Base-by-base conservation (phyloP, 1,140 invertebrate genomes). In the Frieseomelitta varia region DNA sequence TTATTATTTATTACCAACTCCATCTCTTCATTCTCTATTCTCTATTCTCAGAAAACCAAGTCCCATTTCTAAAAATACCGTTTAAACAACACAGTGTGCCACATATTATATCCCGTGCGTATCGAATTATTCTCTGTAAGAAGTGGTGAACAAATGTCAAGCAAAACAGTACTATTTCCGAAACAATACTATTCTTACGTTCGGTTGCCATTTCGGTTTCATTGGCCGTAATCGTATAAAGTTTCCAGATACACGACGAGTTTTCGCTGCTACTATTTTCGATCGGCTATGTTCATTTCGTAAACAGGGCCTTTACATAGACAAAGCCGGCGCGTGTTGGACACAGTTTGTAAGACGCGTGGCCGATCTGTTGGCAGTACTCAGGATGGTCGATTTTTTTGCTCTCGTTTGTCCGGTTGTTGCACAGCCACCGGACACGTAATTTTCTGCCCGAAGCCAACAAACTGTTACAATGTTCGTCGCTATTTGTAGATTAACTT, bases 181-280 rank as follows among this genome's bases (percentile, higher is more conserved):
- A 53, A 30, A n/a, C 15, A 34, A 51, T 53, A 65, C 24, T 81
- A 75, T 81, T 73, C 30, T 51, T 19, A 19, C 21, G 34, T 65
- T 4, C 21, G 2, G 71, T 21, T 8, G 72, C 58, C 55, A 56
- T 68, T 82, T 81, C 67, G 27, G 69, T 74, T 77, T 68, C 77
- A 53, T n/a, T 21, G 51, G 27, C 72, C 21, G 47, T 68, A 77
- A 68, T 77, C 24, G 61, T 82, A 39, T 67, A 81, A 63, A 21
- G 79, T 74, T 75, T 75, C 61, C 61, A 77, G 47, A 68, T 76
- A 55, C 56, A 67, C 21, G 51, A 12, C 56, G 73, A 82, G 30
- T 76, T 82, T 76, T 67, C n/a, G 68, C 21, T 47, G 63, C 24
- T 77, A 58, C 81, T 76, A 82, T 82, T 82, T 76, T 76, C 80